Percentiles rank a stretch among this genome's conserved stretches.
Conservation (phyloP, 2,113 vertebrate species). For the Pygoscelis adeliae region DNA sequence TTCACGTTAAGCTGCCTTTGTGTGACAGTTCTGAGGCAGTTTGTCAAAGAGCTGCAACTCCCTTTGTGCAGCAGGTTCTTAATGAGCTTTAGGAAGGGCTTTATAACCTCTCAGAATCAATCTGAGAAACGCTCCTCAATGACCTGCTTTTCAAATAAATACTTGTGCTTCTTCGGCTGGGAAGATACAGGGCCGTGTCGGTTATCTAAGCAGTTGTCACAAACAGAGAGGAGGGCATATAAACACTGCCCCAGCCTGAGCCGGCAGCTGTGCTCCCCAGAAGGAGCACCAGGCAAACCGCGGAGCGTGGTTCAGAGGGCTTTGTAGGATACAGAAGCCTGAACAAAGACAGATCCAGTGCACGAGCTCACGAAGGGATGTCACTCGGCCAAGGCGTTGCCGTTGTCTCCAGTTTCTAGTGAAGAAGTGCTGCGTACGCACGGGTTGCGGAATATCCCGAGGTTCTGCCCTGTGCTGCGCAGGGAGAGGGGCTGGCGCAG, state of each 20-base stretch:
- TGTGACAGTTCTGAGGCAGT: neutral
- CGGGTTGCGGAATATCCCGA: fast-evolving
- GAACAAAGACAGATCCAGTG: neutral
- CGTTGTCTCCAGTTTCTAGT: neutral
- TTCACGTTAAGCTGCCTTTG: neutral
- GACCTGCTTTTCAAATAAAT: neutral
- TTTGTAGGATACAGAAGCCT: neutral
- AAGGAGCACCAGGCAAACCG: neutral
- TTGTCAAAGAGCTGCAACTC: neutral
- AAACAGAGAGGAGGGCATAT: neutral
- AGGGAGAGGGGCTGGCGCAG: neutral
- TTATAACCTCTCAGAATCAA: constrained; percentile 24
- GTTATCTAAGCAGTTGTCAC: neutral
- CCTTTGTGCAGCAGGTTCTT: constrained; percentile 2
- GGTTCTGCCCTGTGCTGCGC: neutral
- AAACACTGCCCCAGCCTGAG: neutral
- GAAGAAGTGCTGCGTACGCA: fast-evolving
- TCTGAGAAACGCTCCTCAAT: neutral
- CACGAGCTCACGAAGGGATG: fast-evolving
- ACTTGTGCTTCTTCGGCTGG: neutral
- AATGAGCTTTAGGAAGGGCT: constrained; percentile 1
- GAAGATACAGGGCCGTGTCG: neutral
- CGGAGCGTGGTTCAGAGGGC: fast-evolving
- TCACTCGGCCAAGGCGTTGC: neutral
- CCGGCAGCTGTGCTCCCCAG: neutral